phyloP scores from a whole-genome alignment of 2,888 invertebrate species.

The Nymphalis c-album region DNA sequence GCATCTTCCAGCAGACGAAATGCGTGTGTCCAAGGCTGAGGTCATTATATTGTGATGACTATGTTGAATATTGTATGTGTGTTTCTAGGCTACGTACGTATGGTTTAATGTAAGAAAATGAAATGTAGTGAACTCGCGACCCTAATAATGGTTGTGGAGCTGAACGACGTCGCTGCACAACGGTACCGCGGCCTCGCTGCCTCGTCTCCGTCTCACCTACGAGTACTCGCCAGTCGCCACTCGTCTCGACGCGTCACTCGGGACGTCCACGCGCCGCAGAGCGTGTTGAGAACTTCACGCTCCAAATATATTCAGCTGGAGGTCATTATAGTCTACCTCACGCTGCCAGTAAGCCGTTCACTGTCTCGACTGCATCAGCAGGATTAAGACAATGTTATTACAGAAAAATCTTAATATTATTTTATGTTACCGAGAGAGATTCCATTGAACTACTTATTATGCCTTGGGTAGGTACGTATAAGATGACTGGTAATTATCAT shows the following conservation, averaged over 20 bases:
- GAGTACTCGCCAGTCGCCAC: no score
- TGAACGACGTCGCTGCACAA: conserved; percentile 1
- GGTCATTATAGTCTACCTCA: conserved; percentile 4
- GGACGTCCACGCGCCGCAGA: conserved; percentile 9
- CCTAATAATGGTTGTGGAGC: background rate
- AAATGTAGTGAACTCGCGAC: conserved; percentile 14
- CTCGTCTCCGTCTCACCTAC: background rate
- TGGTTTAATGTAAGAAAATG: background rate
- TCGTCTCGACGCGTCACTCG: background rate
- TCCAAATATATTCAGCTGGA: conserved; percentile 17
- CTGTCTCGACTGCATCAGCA: background rate
- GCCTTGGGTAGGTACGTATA: background rate
- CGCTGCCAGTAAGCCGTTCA: background rate
- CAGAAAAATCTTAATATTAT: no score
- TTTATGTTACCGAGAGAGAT: background rate
- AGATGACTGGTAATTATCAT: background rate
- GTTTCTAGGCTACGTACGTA: conserved; percentile 2
- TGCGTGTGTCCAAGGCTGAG: background rate
- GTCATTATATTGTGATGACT: background rate
- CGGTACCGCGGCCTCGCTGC: conserved; percentile 22
- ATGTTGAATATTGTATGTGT: background rate
- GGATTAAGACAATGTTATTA: no score
- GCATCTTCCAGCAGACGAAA: no score
- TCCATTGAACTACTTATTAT: background rate
- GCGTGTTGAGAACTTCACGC: conserved; percentile 23